phyloP scores from a whole-genome alignment of 2,113 vertebrate species.

The Oncorhynchus gorbuscha region DNA sequence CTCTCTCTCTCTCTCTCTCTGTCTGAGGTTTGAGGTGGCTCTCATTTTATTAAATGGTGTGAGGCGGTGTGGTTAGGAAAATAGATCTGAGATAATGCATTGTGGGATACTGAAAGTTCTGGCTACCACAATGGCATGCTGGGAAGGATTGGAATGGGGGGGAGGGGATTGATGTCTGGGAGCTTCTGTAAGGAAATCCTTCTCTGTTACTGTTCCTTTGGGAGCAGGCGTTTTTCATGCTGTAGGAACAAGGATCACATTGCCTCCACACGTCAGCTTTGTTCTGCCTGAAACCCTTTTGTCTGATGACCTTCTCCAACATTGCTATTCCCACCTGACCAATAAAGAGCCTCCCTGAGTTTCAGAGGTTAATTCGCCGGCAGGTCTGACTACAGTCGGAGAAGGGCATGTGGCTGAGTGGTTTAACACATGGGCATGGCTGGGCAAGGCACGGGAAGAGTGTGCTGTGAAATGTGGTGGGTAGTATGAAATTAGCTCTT shows the following conservation, averaged over 20 bases:
- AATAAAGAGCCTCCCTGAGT: constrained; percentile 48
- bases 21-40: constrained; percentile 45
- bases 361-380: constrained; percentile 46
- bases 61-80: constrained; percentile 40
- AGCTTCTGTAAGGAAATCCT: constrained; percentile 56
- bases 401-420: constrained; percentile 46
- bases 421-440: constrained; percentile 56
- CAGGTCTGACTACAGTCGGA: constrained; percentile 32
- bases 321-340: constrained; percentile 58
- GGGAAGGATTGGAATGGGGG: constrained; percentile 37
- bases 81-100: constrained; percentile 36
- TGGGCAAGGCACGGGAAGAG: constrained; percentile 39
- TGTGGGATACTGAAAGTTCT: constrained; percentile 46
- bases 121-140: constrained; percentile 48
- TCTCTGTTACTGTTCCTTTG: constrained; percentile 15
- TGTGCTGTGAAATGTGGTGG: constrained; percentile 23
- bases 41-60: constrained; percentile 28
- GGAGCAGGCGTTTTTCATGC: constrained; percentile 37
- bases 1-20: background rate
- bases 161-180: constrained; percentile 24
- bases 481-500: constrained; percentile 56
- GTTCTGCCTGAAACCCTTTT: constrained; percentile 38
- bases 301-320: constrained; percentile 51
- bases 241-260: constrained; percentile 33
- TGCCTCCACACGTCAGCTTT: constrained; percentile 6